Evolutionary conservation across 2,113 vertebrate species (phyloP).

Genomic region (Anolis sagrei): DNA sequence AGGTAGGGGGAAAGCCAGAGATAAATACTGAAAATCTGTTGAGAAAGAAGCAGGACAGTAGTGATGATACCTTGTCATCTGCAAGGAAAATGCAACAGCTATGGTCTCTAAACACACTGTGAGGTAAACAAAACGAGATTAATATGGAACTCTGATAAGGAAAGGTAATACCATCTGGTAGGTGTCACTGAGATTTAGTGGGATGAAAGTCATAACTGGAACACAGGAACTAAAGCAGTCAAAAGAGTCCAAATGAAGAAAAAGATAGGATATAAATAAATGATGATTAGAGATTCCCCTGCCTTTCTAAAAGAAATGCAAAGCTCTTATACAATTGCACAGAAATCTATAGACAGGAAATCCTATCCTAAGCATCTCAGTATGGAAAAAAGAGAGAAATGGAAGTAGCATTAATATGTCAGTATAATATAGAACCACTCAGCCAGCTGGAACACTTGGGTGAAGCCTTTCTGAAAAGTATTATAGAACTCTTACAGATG

Average conservation of each 20-base stretch:
- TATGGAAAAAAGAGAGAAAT: background rate
- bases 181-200: background rate
- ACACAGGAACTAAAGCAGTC: background rate
- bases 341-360: background rate
- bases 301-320: background rate
- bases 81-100: background rate
- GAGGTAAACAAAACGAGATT: background rate
- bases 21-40: background rate
- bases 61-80: background rate
- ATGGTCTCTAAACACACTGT: background rate
- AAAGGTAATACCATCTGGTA: background rate
- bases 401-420: background rate
- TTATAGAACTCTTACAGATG: background rate
- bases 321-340: background rate
- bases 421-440: background rate
- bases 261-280: too few relatives aligned
- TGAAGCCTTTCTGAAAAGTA: background rate
- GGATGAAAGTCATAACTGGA: background rate
- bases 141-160: background rate
- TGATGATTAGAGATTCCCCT: too few relatives aligned
- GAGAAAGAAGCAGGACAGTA: background rate
- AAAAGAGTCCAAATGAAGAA: background rate
- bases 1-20: background rate
- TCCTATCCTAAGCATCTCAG: background rate
- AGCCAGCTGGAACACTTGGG: background rate